Conservation (phyloP, 2,888 invertebrate genomes). For the Chymomyza amoena region DNA sequence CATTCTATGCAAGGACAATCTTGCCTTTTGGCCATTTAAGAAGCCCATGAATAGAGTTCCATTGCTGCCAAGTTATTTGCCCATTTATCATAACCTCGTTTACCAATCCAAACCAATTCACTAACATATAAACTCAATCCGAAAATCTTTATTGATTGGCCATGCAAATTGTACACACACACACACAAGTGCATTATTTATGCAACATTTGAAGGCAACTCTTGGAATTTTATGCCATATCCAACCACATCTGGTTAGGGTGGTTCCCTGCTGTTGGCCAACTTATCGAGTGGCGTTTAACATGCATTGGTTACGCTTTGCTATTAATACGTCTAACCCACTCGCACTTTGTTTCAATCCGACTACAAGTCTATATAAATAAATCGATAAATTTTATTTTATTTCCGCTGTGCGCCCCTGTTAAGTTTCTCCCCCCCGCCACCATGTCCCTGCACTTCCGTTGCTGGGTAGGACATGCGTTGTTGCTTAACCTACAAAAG, state of each 20-base stretch:
- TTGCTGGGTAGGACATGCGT: constrained; percentile 46
- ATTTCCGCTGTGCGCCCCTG: constrained; percentile 46
- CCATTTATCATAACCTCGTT: background rate
- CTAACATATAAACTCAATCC: constrained; percentile 11
- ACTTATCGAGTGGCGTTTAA: background rate
- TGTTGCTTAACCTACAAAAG: constrained; percentile 56
- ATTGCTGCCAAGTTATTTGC: background rate
- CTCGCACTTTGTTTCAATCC: background rate
- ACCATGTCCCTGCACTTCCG: constrained; percentile 1
- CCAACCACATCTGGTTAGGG: constrained; percentile 24
- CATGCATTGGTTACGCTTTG: background rate
- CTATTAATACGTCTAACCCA: constrained; percentile 4
- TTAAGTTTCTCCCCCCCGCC: background rate
- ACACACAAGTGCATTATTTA: background rate
- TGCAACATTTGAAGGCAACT: constrained; percentile 11
- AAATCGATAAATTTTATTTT: constrained; percentile 65
- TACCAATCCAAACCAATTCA: background rate
- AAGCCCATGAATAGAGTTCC: background rate
- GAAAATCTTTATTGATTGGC: constrained; percentile 34
- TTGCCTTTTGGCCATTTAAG: background rate
- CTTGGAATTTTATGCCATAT: constrained; percentile 38
- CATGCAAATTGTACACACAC: constrained; percentile 49
- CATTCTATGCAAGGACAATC: background rate
- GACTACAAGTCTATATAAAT: constrained; percentile 5
- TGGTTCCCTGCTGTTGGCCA: background rate